Evolutionary conservation across 2,113 vertebrate species (phyloP).

Genomic region (Tragulus kanchil): DNA sequence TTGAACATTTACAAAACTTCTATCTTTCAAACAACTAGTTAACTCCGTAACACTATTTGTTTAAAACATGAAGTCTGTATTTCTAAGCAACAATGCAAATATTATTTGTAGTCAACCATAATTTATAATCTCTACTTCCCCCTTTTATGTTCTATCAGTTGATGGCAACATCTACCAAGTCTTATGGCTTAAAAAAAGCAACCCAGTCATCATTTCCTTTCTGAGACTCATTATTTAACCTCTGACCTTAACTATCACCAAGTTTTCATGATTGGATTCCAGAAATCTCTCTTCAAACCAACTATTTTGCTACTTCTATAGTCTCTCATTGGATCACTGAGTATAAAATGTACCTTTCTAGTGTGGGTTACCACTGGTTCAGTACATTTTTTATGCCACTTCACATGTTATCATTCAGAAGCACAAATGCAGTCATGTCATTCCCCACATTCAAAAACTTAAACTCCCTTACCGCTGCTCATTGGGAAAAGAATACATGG

Average conservation of each 20-base stretch:
- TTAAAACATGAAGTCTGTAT: not conserved
- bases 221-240: not conserved
- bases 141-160: constrained; percentile 52
- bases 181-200: not conserved
- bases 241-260: not conserved
- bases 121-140: constrained; percentile 5
- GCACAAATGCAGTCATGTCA: not conserved
- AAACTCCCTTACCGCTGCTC: not conserved
- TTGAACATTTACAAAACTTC: constrained; percentile 5
- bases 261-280: not conserved
- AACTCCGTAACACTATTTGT: not conserved
- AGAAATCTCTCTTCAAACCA: constrained; percentile 23
- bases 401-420: not conserved
- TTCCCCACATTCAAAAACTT: not conserved
- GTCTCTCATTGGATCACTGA: not conserved
- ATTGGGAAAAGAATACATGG: not conserved
- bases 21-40: not conserved
- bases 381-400: not conserved
- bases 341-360: not conserved
- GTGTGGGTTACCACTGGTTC: not conserved
- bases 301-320: not conserved
- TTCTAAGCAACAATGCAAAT: constrained; percentile 17
- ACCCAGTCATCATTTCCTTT: not conserved
- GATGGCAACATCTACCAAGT: constrained; percentile 26
- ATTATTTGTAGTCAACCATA: constrained; percentile 20